phyloP scores from a whole-genome alignment of 2,113 vertebrate genomes.

The Heptranchias perlo region DNA sequence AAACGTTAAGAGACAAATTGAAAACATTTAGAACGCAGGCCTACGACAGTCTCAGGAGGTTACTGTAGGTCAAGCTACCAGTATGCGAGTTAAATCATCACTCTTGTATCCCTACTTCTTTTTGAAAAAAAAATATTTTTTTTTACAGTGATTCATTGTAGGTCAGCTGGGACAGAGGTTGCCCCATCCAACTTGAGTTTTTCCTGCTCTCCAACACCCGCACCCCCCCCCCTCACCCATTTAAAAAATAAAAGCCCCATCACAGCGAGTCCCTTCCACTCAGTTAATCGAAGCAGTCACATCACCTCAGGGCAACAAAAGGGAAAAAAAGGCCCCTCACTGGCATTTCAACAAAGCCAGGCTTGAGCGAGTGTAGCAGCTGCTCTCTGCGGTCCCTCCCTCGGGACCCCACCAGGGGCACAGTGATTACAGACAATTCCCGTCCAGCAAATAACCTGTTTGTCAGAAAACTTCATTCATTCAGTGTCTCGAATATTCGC shows the following conservation, averaged over 20 bases:
- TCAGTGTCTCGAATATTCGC: background rate
- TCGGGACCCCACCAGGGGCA: background rate
- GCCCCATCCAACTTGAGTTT: background rate
- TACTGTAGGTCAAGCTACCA: background rate
- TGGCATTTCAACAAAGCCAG: background rate
- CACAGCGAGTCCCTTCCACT: background rate
- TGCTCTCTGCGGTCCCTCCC: background rate
- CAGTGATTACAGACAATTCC: background rate
- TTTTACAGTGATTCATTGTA: background rate
- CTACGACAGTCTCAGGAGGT: background rate
- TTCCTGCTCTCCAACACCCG: background rate
- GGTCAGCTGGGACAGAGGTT: background rate
- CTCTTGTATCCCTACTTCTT: background rate
- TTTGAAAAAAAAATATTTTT: background rate
- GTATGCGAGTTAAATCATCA: background rate
- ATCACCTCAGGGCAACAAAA: background rate
- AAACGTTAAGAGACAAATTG: background rate
- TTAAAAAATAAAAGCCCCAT: background rate
- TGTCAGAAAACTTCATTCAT: constrained; percentile 1
- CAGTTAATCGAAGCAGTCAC: background rate
- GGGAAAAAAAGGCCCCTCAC: background rate
- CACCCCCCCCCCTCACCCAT: background rate
- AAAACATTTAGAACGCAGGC: background rate
- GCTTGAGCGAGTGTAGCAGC: background rate
- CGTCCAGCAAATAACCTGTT: background rate